Evolutionary conservation across 2,888 invertebrate species (phyloP).

Genomic region (Rhingia campestris): DNA sequence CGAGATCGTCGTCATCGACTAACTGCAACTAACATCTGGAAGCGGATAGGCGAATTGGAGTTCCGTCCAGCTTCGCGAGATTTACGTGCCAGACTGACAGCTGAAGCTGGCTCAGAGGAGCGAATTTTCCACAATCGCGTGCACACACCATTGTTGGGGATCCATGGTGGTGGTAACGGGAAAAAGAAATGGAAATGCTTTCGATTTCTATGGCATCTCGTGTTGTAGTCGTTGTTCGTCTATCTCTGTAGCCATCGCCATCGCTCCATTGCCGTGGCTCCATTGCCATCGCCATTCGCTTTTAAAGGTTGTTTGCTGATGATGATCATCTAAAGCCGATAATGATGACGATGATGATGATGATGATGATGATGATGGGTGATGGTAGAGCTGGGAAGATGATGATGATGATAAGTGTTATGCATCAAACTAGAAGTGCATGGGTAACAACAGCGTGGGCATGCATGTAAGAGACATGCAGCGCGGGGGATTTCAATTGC

Average conservation of each 20-base stretch:
- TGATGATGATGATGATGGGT: conserved; percentile 33
- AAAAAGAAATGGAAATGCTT: conserved; percentile 73
- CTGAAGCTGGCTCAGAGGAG: conserved; percentile 58
- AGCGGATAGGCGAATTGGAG: conserved; percentile 58
- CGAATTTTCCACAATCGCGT: conserved; percentile 64
- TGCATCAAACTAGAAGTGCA: conserved; percentile 71
- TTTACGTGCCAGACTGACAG: conserved; percentile 72
- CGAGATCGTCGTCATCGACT: conserved; percentile 65
- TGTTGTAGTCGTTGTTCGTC: conserved; percentile 4
- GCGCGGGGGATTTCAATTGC: conserved; percentile 47
- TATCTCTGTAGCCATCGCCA: conserved; percentile 22
- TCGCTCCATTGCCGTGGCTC: not conserved
- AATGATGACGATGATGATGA: conserved; percentile 15
- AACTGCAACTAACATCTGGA: conserved; percentile 70
- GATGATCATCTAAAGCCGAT: conserved; percentile 17
- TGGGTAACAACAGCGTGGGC: conserved; percentile 50
- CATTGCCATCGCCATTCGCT: conserved; percentile 43
- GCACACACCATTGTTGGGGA: conserved; percentile 54
- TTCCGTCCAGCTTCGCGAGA: conserved; percentile 72
- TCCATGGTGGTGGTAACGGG: conserved; percentile 69
- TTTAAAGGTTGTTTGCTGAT: conserved; percentile 66
- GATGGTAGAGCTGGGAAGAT: conserved; percentile 24
- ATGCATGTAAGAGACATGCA: conserved; percentile 24
- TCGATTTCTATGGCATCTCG: conserved; percentile 72
- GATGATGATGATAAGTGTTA: conserved; percentile 62